These are phyloP conservation scores for Orchesella cincta DNA, from an alignment of 1,140 invertebrate species.

Conservation along the genomic window DNA sequence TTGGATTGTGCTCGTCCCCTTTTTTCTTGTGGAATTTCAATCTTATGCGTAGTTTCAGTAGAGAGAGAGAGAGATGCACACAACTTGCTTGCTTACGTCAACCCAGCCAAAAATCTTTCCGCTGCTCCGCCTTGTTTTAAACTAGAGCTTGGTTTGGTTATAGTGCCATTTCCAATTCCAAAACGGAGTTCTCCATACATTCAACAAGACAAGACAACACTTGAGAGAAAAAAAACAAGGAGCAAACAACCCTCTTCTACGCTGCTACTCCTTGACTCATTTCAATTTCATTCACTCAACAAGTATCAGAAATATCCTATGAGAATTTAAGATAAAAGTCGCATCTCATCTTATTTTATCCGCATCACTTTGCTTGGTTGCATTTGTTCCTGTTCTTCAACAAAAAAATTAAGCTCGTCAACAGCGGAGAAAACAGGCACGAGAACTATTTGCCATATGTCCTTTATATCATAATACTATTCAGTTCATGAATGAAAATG, in stretches of 20 bases:
- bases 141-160: too few relatives aligned
- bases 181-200: too few relatives aligned
- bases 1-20: background rate
- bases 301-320: background rate
- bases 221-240: too few relatives aligned
- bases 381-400: background rate
- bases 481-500: too few relatives aligned
- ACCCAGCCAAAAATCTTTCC: too few relatives aligned
- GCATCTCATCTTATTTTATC: background rate
- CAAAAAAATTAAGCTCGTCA: background rate
- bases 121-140: too few relatives aligned
- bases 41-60: background rate
- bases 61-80: background rate
- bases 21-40: conserved; percentile 12
- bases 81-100: background rate
- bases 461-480: too few relatives aligned
- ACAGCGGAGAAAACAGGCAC: background rate
- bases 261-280: too few relatives aligned
- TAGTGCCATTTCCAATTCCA: too few relatives aligned
- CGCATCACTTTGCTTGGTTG: too few relatives aligned
- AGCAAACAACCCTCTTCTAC: too few relatives aligned
- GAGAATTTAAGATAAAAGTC: background rate
- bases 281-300: conserved; percentile 29
- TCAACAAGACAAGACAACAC: background rate
- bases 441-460: background rate